Evolutionary conservation across 1,140 invertebrate species (phyloP), one percentile per base, ranked within the genome.

Genomic region (Leptinotarsa undecemlineata): DNA sequence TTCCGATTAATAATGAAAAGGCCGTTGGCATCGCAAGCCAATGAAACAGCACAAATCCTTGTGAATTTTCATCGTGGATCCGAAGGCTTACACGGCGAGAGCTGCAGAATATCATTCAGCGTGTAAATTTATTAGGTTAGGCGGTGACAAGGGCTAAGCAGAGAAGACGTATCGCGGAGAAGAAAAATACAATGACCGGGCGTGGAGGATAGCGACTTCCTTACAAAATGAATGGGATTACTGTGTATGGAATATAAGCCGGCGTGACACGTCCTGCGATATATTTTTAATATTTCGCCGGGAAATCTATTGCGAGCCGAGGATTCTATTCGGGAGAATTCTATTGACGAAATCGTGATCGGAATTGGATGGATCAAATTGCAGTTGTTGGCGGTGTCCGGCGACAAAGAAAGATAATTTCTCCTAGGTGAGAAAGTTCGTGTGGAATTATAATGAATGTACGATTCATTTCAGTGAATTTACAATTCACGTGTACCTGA

Each of bases 101-200:
- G 68, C 73, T 74, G 76, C 66, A 72, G 70, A 77, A 74, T 71
- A 80, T 47, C 78, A 82, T 83, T 83, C 82, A 80, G 76, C 72
- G 78, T 78, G 79, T 81, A 82, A 83, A 83, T 83, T 83, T 83
- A 83, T 83, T 83, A 81, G 81, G 77, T 81, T 81, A 82, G 80
- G 80, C 80, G 81, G 81, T 83, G 82, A 83, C 82, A 83, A 77
- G 82, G 82, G 81, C 81, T 82, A 80, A 82, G 78, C 75, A 68
- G 48, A 33, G 74, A 83, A 82, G 81, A 82, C 82, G 81, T 81
- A 81, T 82, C 79, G 79, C 78, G 77, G 75, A 79, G 80, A 76
- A 71, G 80, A 82, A 81, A 80, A 80, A 82, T 82, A 82, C 79
- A 81, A 81, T 81, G 81, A 79, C 79, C 78, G 51, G 51, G 51